A percentile compares a stretch with the other conserved stretches of the same genome.
phyloP scores from a whole-genome alignment of 2,113 vertebrate species.

The Pollachius pollachius region DNA sequence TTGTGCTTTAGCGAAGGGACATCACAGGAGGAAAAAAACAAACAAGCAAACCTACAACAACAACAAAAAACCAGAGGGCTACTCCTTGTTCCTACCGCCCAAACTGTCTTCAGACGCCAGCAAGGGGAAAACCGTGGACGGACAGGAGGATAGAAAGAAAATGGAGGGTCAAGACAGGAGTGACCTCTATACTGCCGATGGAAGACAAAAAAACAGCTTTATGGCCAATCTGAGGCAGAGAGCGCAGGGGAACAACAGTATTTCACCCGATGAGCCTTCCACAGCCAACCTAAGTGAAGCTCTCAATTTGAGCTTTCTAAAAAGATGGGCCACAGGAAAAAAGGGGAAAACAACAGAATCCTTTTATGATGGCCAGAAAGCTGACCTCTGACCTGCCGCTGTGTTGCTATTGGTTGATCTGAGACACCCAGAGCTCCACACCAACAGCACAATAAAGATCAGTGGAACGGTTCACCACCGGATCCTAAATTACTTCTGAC shows the following conservation, averaged over 20 bases:
- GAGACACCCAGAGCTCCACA: constrained; percentile 16
- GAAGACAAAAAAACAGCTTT: constrained; percentile 7
- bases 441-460: neutral
- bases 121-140: constrained; percentile 12
- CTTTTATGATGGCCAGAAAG: constrained; percentile 24
- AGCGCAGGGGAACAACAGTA: constrained; percentile 17
- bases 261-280: constrained; percentile 20
- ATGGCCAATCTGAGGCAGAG: constrained; percentile 8
- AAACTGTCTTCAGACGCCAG: constrained; percentile 12
- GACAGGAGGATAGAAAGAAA: constrained; percentile 18
- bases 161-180: constrained; percentile 9
- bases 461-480: no score
- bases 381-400: constrained; percentile 19
- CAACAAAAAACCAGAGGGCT: constrained; percentile 43
- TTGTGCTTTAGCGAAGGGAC: constrained; percentile 40
- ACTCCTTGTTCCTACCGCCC: constrained; percentile 23
- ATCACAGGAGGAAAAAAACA: constrained; percentile 15
- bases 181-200: constrained; percentile 16
- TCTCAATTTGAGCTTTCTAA: constrained; percentile 29
- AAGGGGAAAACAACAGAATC: constrained; percentile 22
- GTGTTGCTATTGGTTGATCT: constrained; percentile 26
- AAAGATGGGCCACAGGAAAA: constrained; percentile 3
- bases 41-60: neutral
- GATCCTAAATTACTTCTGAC: no score
- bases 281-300: constrained; percentile 30